phyloP scores from a whole-genome alignment of 2,113 vertebrate species.

The Agapornis roseicollis region DNA sequence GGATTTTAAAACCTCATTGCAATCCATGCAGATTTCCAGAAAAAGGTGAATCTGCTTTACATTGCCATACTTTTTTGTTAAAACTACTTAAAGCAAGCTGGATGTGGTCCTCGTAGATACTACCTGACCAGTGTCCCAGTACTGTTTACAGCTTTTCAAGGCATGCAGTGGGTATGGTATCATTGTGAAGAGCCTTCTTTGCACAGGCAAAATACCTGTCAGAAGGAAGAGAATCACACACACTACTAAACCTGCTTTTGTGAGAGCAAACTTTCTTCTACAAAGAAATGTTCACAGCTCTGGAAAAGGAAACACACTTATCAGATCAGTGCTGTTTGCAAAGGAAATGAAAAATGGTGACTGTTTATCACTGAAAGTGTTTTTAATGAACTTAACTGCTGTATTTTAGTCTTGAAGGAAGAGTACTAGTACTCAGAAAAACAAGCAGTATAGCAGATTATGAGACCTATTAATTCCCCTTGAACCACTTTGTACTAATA shows the following conservation, averaged over 20 bases:
- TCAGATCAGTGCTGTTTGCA: conserved; percentile 42
- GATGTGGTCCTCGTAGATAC: not conserved
- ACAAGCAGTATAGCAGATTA: not conserved
- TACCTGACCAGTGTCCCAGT: not conserved
- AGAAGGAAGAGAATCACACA: not conserved
- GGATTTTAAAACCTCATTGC: not conserved
- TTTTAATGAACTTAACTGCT: conserved; percentile 33
- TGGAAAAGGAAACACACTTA: conserved; percentile 62
- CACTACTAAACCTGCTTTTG: conserved; percentile 3
- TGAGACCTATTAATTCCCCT: not conserved
- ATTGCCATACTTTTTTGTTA: not conserved
- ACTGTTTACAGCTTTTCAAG: not conserved
- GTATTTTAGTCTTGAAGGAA: not conserved
- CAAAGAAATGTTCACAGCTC: not conserved
- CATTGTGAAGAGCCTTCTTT: not conserved
- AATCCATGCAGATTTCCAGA: not conserved
- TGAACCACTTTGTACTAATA: not conserved
- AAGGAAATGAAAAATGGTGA: conserved; percentile 56
- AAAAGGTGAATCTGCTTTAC: not conserved
- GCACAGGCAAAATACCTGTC: not conserved
- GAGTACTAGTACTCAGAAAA: conserved; percentile 32
- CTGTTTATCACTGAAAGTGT: conserved; percentile 35
- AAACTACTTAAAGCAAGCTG: not conserved
- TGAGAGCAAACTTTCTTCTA: conserved; percentile 19
- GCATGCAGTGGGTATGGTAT: not conserved